Evolutionary conservation across 1,140 invertebrate genomes (phyloP).

Genomic region (Lanistes nyassanus): DNA sequence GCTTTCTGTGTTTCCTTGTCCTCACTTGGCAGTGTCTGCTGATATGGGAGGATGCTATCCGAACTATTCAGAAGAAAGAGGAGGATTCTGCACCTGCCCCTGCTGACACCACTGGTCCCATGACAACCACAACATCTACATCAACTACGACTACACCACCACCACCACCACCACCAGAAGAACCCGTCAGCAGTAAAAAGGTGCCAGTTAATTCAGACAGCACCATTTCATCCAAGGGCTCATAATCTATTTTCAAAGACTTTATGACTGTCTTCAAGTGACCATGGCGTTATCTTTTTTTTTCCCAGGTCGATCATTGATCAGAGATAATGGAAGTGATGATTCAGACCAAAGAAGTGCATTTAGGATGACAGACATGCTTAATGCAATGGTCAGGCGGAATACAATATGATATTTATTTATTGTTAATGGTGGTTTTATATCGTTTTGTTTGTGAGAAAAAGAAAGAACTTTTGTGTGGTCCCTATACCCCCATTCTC

Average conservation of each 20-base stretch:
- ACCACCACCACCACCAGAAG: not conserved
- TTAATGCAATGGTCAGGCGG: too few relatives aligned
- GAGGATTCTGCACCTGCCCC: constrained; percentile 2
- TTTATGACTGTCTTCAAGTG: not conserved
- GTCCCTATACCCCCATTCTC: too few relatives aligned
- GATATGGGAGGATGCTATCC: constrained; percentile 73
- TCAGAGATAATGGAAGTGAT: too few relatives aligned
- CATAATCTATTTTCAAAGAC: too few relatives aligned
- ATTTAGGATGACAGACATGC: too few relatives aligned
- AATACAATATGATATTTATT: too few relatives aligned
- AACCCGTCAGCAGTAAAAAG: not conserved
- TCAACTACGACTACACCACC: constrained; percentile 7
- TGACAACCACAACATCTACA: not conserved
- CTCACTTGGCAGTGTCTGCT: constrained; percentile 68
- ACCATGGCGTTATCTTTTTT: not conserved
- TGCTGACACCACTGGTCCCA: not conserved
- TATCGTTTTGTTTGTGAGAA: too few relatives aligned
- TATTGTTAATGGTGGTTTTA: too few relatives aligned
- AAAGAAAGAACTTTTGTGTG: too few relatives aligned
- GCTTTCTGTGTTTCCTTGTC: constrained; percentile 9
- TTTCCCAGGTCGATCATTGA: not conserved
- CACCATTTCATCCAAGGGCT: too few relatives aligned
- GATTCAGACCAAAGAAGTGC: too few relatives aligned
- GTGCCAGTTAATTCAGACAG: not conserved
- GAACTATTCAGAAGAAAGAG: constrained; percentile 54